Base-by-base conservation (phyloP, 2,113 vertebrate species). In the Hiodon alosoides region DNA sequence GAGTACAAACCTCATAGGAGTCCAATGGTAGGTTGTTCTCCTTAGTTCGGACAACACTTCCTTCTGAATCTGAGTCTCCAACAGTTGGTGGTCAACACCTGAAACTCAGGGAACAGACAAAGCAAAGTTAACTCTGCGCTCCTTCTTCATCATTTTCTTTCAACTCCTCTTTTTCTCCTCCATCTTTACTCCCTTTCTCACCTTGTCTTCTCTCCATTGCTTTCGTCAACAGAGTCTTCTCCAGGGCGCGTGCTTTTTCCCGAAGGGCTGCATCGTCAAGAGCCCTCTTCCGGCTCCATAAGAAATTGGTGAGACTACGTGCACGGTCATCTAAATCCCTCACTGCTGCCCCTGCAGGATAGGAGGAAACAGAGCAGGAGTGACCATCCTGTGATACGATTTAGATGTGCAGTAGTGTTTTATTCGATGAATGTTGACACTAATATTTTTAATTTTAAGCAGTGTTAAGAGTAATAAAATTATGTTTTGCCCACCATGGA, bases 201-300 rank as follows among this genome's bases (percentile, higher is more conserved):
- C 84, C 74, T 74, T 2, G 73, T 48, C 14, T 60, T 10, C 51
- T 82, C 67, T 87, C 76, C 54, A 78, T 76, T 2, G 81, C 61
- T 31, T 82, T 82, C 73, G 85, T 76, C 84, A 84, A 83, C 0
- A 91, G 62, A 10, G 84, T 81, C 7, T 85, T 88, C 86, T 94
- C 91, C 73, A 97, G 72, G 31, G 73, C 10, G 3, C 77, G 6
- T 0, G 93, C 93, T 71, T 81, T 90, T 74, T 84, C 72, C 65
- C 84, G 89, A 77, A 97, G 79, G 0, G 87, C 79, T 0, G 16
- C 76, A 48, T 89, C 79, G 17, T 94, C 93, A 0, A 83, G 9
- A 0, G 90, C 86, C 50, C 94, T 84, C 78, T 93, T 94, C 61
- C 94, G 87, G 81, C 93, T 96, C 94, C 94, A 97, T 66, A 97